Percentiles rank a stretch among this genome's conserved stretches.
Evolutionary conservation across 2,888 invertebrate species (phyloP).

Genomic region (Minunthozetes semirufus): DNA sequence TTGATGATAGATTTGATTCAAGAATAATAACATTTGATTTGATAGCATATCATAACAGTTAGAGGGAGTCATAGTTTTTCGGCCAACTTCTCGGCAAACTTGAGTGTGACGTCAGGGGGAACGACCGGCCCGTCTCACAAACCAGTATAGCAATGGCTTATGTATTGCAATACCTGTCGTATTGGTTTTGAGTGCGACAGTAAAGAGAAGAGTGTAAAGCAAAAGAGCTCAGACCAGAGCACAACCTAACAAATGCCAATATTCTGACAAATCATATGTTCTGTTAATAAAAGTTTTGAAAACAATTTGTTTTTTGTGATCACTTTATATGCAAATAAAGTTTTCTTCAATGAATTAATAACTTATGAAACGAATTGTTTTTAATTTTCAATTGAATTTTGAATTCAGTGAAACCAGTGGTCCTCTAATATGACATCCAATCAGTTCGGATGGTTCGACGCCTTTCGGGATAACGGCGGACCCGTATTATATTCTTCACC

Average conservation of each 20-base stretch:
- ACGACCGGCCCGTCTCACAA: not conserved
- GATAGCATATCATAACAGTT: not conserved
- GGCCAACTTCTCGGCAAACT: not conserved
- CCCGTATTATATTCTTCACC: conserved; percentile 91
- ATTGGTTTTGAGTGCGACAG: not conserved
- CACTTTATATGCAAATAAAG: not conserved
- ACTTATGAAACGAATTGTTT: not conserved
- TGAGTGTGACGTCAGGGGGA: conserved; percentile 3
- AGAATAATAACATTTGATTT: no score
- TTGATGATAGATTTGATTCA: no score
- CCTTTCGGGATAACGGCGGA: conserved; percentile 91
- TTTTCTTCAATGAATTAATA: not conserved
- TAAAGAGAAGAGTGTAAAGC: not conserved
- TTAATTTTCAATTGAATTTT: not conserved
- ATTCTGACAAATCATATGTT: no score
- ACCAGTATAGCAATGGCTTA: not conserved
- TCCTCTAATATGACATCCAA: conserved; percentile 2
- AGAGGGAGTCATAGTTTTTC: conserved; percentile 21
- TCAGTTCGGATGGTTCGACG: conserved; percentile 69
- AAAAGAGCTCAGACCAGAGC: not conserved
- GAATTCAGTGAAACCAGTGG: not conserved
- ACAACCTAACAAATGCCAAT: no score
- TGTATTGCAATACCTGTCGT: not conserved
- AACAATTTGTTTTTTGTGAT: no score
- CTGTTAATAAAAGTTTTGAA: no score